Base-by-base conservation (phyloP, 2,797 vertebrate genomes). In the Leptoclinus maculatus region DNA sequence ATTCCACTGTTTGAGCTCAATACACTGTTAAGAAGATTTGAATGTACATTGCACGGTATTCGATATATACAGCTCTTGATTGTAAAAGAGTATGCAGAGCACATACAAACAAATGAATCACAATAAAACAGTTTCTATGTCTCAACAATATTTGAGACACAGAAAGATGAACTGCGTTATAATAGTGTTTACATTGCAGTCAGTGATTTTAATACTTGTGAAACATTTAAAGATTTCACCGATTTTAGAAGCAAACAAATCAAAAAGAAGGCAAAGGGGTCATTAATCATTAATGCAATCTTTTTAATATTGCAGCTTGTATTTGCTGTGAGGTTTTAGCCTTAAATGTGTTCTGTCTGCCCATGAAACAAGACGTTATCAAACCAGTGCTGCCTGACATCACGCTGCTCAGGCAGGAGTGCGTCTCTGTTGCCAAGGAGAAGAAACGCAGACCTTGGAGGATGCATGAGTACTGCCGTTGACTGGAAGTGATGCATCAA, bases 401-500 rank as follows among this genome's bases (percentile, higher is more conserved):
- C 85, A 87, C 45, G 41, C 65, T 38, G 75, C 70, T 84, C 27
- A 54, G 76, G 41, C 66, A 65, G 59, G 47, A 80, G 63, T 83
- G 70, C 59, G 45, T 78, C 82, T 78, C 66, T 78, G 89, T 94
- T 93, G 82, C 90, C 82, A 86, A 29, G 91, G 90, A 88, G 86
- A 88, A 63, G 74, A 80, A 84, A 79, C 2, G 0, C 77, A 87
- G 88, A 82, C 83, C 80, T 85, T 83, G 84, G 73, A 86, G 71
- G 78, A 71, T 58, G 73, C 43, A 78, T 79, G 83, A 90, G 71
- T 41, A 56, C 78, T 68, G 59, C 79, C 63, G 68, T 29, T 86
- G 78, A 89, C 87, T 89, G 88, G 69, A 93, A 89, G 77, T 93
- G 91, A 93, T 75, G 71, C 89, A 89, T 83, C 70, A 45, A 75